Conservation (phyloP, 2,888 invertebrate species). For the Spisula subtruncata region DNA sequence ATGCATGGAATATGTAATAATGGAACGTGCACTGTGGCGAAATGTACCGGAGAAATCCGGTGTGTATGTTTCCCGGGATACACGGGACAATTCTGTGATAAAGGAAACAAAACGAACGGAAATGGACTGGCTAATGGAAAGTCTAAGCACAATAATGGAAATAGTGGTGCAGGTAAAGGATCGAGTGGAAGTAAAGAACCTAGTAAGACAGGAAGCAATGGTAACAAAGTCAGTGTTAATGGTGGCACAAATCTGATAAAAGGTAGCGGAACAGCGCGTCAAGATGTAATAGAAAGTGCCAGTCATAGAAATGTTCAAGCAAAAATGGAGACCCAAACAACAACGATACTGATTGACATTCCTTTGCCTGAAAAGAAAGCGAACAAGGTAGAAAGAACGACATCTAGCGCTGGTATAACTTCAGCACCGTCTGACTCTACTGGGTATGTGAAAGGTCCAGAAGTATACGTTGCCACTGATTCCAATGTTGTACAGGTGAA, state of each 20-base stretch:
- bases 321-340: background rate
- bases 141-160: background rate
- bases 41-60: slow-evolving; percentile 39
- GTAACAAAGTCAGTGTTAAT: background rate
- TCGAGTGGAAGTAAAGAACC: slow-evolving; percentile 39
- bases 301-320: background rate
- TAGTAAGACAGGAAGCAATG: background rate
- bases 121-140: slow-evolving; percentile 38
- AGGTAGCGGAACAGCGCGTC: background rate
- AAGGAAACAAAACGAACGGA: slow-evolving; percentile 36
- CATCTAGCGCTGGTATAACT: background rate
- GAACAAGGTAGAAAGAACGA: background rate
- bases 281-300: background rate
- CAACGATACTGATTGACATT: background rate
- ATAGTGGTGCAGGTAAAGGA: slow-evolving; percentile 20
- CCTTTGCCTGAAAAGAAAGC: background rate
- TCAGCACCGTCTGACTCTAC: background rate
- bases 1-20: slow-evolving; percentile 55
- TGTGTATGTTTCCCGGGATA: slow-evolving; percentile 51
- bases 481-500: slow-evolving; percentile 43
- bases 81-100: slow-evolving; percentile 51
- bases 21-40: slow-evolving; percentile 42
- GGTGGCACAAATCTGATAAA: background rate
- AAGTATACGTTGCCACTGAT: slow-evolving; percentile 39
- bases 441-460: slow-evolving; percentile 62